phyloP scores from a whole-genome alignment of 2,797 vertebrate genomes.

The Babyrousa celebensis region DNA sequence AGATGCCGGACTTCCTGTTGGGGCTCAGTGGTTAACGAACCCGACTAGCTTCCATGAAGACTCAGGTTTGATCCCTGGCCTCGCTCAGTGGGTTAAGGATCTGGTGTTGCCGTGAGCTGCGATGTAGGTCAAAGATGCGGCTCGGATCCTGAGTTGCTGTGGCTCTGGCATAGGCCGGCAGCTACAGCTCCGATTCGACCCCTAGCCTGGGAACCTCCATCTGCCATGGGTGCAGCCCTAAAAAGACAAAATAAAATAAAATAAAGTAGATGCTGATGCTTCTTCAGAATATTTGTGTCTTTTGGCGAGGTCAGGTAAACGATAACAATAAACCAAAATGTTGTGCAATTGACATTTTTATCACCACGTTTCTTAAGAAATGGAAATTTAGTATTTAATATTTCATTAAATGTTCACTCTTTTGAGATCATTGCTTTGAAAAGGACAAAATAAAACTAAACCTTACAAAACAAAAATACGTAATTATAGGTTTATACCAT shows the following conservation, averaged over 20 bases:
- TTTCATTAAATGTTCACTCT: neutral
- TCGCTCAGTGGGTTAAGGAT: no score
- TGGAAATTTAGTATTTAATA: neutral
- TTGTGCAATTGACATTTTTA: neutral
- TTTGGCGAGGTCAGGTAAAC: neutral
- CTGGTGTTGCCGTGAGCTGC: no score
- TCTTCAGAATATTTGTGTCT: neutral
- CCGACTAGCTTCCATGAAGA: no score
- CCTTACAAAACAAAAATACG: neutral
- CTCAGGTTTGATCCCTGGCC: no score
- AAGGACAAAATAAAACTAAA: constrained; percentile 32
- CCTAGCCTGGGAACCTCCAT: no score
- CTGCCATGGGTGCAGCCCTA: no score
- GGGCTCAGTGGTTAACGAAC: no score
- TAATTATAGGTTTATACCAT: neutral
- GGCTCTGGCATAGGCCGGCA: no score
- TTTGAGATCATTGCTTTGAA: neutral
- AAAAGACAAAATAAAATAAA: no score
- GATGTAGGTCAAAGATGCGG: no score
- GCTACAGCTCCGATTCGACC: no score
- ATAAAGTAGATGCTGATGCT: neutral
- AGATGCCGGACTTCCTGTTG: neutral
- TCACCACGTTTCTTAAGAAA: constrained; percentile 23
- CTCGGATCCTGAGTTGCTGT: no score
- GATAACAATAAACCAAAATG: neutral